Conservation (phyloP, 2,797 vertebrate species). For the Lepilemur ruficaudatus region DNA sequence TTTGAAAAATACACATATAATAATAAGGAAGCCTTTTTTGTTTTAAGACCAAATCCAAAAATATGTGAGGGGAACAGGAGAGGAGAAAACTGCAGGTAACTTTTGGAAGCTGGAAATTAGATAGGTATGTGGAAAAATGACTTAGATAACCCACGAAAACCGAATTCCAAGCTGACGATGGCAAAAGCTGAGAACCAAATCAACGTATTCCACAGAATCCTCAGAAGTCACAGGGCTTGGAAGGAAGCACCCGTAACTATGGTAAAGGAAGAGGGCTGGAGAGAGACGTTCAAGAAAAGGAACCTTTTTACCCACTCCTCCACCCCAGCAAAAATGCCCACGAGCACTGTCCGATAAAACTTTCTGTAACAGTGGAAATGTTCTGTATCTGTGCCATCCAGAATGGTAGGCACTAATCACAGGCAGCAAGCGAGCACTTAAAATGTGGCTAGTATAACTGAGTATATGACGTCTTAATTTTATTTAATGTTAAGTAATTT, state of each 20-base stretch:
- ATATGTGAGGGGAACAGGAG: neutral
- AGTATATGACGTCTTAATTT: neutral
- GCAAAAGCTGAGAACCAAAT: neutral
- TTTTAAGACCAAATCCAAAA: slow-evolving; percentile 11
- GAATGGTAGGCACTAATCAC: neutral
- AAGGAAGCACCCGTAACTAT: neutral
- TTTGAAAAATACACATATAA: neutral
- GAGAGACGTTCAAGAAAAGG: neutral
- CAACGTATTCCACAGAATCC: neutral
- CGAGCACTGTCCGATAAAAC: neutral
- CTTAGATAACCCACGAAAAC: neutral
- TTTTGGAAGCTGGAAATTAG: neutral
- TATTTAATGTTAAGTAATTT: neutral
- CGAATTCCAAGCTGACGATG: neutral
- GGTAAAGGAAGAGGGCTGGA: neutral
- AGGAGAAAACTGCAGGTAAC: neutral
- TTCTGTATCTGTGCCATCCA: neutral
- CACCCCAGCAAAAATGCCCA: neutral
- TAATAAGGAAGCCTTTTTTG: neutral
- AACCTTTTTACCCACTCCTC: neutral
- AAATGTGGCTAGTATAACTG: neutral
- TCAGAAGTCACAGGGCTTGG: neutral
- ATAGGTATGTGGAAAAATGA: neutral
- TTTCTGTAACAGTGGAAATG: neutral
- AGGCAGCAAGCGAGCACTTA: neutral